phyloP scores from a whole-genome alignment of 1,140 invertebrate genomes.

The Phocides pigmalion region DNA sequence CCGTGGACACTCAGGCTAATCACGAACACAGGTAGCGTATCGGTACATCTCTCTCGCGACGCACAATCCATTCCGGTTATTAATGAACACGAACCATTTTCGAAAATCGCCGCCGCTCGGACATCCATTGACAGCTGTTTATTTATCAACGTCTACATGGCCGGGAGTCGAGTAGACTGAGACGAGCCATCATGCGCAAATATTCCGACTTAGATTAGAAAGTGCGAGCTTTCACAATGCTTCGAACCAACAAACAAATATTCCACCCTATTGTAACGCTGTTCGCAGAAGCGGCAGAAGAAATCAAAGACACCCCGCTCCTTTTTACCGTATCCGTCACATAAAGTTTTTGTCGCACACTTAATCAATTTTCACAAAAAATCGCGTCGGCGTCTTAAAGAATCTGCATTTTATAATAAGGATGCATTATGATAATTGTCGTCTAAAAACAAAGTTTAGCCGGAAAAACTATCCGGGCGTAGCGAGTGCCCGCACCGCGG shows the following conservation, averaged over 20 bases:
- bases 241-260: not conserved
- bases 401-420: constrained; percentile 50
- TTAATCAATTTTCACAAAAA: constrained; percentile 49
- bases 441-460: constrained; percentile 56
- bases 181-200: constrained; percentile 54
- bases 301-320: constrained; percentile 50
- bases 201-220: constrained; percentile 61
- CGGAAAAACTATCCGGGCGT: constrained; percentile 64
- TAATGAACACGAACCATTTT: constrained; percentile 64
- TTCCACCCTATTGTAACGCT: constrained; percentile 19
- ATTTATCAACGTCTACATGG: constrained; percentile 70
- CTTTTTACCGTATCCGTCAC: constrained; percentile 45
- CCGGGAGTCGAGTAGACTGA: constrained; percentile 34
- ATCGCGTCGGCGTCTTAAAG: constrained; percentile 47
- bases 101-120: constrained; percentile 58
- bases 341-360: constrained; percentile 40
- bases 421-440: constrained; percentile 50
- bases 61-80: constrained; percentile 70
- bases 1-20: constrained; percentile 43
- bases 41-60: constrained; percentile 60
- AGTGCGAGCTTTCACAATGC: constrained; percentile 48
- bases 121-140: constrained; percentile 67
- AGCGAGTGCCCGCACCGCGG: constrained; percentile 49
- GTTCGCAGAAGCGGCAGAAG: constrained; percentile 39
- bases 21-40: constrained; percentile 75